These are phyloP conservation scores for Steinernema carpocapsae DNA, from an alignment of 2,888 invertebrate genomes.

Conservation along the genomic window DNA sequence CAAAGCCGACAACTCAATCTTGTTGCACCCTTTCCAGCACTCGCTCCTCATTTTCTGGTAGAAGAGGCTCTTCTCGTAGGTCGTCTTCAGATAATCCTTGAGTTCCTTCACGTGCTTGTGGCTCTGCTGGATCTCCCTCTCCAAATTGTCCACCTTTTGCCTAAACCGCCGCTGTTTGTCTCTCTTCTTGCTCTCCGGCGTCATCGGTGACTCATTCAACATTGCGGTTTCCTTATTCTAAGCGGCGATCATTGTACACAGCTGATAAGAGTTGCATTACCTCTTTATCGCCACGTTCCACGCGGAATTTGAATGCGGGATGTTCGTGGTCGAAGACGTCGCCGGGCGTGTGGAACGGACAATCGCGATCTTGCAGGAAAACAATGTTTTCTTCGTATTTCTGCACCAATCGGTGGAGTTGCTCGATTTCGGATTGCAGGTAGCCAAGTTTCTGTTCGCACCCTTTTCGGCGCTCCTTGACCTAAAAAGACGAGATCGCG, in stretches of 20 bases:
- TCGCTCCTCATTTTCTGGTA: conserved; percentile 19
- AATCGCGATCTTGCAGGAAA: not conserved
- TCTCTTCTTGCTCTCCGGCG: not conserved
- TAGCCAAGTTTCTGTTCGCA: not conserved
- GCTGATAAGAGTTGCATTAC: too few relatives aligned
- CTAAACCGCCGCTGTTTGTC: conserved; percentile 16
- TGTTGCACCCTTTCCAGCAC: conserved; percentile 13
- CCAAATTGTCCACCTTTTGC: conserved; percentile 2
- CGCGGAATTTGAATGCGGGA: not conserved
- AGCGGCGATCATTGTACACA: too few relatives aligned
- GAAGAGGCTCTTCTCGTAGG: not conserved
- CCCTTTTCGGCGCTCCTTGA: conserved; percentile 21
- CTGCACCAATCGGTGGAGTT: not conserved
- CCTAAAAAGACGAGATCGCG: conserved; percentile 24
- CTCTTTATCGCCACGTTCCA: too few relatives aligned
- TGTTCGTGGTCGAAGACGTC: conserved; percentile 1
- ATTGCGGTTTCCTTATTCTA: not conserved
- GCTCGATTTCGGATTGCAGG: not conserved
- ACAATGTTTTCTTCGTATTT: not conserved
- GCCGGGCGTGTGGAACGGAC: not conserved
- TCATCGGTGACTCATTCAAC: conserved; percentile 5
- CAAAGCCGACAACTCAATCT: too few relatives aligned
- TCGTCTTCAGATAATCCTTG: not conserved
- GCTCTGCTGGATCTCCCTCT: not conserved
- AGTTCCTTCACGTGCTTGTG: not conserved